Evolutionary conservation across 1,140 invertebrate genomes (phyloP), one percentile per base, ranked within the genome.

Genomic region (Lethrus apterus): DNA sequence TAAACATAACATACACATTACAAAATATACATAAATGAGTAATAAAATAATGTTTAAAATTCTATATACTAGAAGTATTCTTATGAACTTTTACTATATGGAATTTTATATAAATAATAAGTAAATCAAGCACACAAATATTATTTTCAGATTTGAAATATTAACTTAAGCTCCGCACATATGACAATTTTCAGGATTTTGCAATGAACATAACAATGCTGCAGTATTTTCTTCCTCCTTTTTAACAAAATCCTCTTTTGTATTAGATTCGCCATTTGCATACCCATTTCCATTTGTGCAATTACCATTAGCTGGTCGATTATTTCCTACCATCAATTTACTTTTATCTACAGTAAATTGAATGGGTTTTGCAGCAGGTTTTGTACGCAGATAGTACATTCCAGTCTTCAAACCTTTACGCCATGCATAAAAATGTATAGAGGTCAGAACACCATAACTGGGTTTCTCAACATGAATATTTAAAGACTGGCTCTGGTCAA

Each of bases 391-490:
- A 67, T 99, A 99, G 68, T 99, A 99, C 93, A 99, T 98, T 24
- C 96, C 96, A 19, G 96, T 99, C 72, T 99, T 99, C 9, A 99
- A 73, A 4, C 96, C 93, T 66, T 84, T 76, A 74, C 91, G 87
- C 96, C 96, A 99, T 0, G 87, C 91, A 69, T 93, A 92, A 68
- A 99, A 99, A 68, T 99, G 96, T 81, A 99, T 98, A 4, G 94
- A 98, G 1, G 91, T 93, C 14, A 98, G 71, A 66, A 94, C 95
- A 2, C 85, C 89, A 66, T 90, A 92, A 58, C 85, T 93, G 3
- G 96, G 91, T 62, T 93, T 83, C 5, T 89, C 93, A 41, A 99
- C 91, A 63, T 98, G 92, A 52, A 99, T 83, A 65, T 98, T 99
- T 46, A 99, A 77, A 0, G 92, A 96, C 66, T 99, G 96, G 53